Base-by-base conservation (phyloP, 1,140 invertebrate species). In the Drosophila grimshawi region DNA sequence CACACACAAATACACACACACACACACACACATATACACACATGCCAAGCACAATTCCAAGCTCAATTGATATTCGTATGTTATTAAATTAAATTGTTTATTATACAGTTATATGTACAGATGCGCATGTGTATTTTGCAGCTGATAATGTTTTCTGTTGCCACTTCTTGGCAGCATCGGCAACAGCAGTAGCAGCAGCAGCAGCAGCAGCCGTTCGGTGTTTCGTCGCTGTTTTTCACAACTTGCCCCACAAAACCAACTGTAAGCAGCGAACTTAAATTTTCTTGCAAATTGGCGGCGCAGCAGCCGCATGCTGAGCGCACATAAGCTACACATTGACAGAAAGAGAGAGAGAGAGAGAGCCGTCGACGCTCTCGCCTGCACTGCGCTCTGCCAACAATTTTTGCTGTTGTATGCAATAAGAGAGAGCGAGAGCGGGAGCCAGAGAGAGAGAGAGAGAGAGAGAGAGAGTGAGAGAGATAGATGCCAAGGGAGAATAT, bases 201-300 rank as follows among this genome's bases (percentile, higher is more conserved):
- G 19, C 19, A 19, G 19, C 19, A 19, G 63, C 79, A 85, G 46
- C 56, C 19, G 41, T 64, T 62, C 59, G 19, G 19, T 19, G 19
- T 19, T 60, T 57, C 53, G 41, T 35, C 65, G 57, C 79, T 72
- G 65, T 64, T 88, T 83, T 78, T 75, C 83, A 86, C 82, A 82
- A 86, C 76, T 88, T 81, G 71, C 64, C 62, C 72, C 76, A 80
- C 64, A 76, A 76, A 66, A 70, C 74, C 63, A 78, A 81, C 72
- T 79, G 81, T 80, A 83, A 81, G 71, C 83, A 81, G 71, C 83
- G 80, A 76, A 88, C 83, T 88, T 80, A 86, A 77, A 73, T 88
- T 88, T 86, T 73, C 83, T 86, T 76, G 79, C 83, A 82, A 86
- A 86, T 86, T 82, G 82, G 76, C 83, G 68, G 68, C 76, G 83